phyloP scores from a whole-genome alignment of 2,888 invertebrate genomes.

The Drosophila paramelanica region DNA sequence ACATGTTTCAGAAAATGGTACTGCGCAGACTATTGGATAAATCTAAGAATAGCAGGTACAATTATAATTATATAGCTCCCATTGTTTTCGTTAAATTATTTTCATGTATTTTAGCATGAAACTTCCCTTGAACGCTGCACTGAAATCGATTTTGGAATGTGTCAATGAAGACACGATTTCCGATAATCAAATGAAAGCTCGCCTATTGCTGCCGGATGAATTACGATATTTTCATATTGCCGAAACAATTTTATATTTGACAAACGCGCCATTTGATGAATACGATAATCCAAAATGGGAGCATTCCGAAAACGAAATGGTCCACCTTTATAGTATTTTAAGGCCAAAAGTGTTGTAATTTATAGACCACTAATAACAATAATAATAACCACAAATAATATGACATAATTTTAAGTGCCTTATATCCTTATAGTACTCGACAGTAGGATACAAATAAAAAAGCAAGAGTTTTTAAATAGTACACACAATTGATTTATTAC shows the following conservation, averaged over 20 bases:
- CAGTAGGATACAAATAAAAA: constrained; percentile 1
- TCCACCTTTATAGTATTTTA: neutral
- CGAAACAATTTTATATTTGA: constrained; percentile 4
- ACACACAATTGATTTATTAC: constrained; percentile 78
- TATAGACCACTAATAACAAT: constrained; percentile 1
- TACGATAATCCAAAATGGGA: neutral
- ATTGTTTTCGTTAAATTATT: neutral
- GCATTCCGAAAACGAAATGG: neutral
- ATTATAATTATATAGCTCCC: neutral
- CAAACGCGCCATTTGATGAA: constrained; percentile 26
- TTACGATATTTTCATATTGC: neutral
- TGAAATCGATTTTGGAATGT: neutral
- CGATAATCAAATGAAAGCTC: neutral
- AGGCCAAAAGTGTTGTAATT: neutral
- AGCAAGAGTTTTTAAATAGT: constrained; percentile 53
- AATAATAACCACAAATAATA: constrained; percentile 6
- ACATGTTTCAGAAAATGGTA: neutral
- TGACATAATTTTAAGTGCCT: neutral
- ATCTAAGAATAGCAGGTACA: neutral
- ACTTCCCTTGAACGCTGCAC: neutral
- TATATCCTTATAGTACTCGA: no score
- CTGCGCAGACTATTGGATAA: neutral
- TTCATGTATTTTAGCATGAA: neutral
- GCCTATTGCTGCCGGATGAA: constrained; percentile 2
- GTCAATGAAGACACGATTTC: neutral